These are phyloP conservation scores for Spodoptera picta DNA, from an alignment of 2,888 invertebrate genomes.

Conservation along the genomic window DNA sequence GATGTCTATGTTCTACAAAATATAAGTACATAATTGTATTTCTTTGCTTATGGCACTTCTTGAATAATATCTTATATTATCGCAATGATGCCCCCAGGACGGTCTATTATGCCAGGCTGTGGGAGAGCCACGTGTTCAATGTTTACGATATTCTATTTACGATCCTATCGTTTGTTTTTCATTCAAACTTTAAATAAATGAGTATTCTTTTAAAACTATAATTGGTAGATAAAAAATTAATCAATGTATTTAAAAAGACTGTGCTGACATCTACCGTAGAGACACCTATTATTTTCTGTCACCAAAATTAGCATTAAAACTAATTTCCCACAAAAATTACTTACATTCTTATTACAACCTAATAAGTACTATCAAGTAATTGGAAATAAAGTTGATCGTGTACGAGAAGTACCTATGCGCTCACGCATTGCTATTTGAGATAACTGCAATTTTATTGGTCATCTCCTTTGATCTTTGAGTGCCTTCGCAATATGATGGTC, in stretches of 20 bases:
- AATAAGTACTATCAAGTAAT: constrained; percentile 32
- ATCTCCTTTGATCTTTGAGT: constrained; percentile 41
- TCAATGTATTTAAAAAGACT: too few species aligned
- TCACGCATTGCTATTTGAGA: constrained; percentile 33
- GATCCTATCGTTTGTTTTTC: constrained; percentile 5
- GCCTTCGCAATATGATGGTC: constrained; percentile 20
- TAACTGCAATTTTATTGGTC: constrained; percentile 40
- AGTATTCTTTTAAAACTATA: too few species aligned
- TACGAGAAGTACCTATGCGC: constrained; percentile 38
- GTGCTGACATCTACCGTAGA: too few species aligned
- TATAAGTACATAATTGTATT: too few species aligned
- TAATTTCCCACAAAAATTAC: not conserved
- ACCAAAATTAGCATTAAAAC: too few species aligned
- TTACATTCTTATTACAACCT: not conserved
- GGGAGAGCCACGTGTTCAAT: constrained; percentile 39
- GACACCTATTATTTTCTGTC: too few species aligned
- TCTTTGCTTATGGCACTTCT: too few species aligned
- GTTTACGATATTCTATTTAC: constrained; percentile 28
- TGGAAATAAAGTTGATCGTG: constrained; percentile 48
- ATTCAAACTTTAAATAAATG: not conserved
- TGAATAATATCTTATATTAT: constrained; percentile 4
- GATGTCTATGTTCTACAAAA: too few species aligned
- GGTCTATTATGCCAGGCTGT: constrained; percentile 17
- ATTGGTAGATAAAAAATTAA: too few species aligned
- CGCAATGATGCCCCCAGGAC: constrained; percentile 19